A percentile compares a stretch with the other conserved stretches of the same genome.
These are phyloP conservation scores for Elachura formosa DNA, from an alignment of 2,113 vertebrate species.

Conservation along the genomic window DNA sequence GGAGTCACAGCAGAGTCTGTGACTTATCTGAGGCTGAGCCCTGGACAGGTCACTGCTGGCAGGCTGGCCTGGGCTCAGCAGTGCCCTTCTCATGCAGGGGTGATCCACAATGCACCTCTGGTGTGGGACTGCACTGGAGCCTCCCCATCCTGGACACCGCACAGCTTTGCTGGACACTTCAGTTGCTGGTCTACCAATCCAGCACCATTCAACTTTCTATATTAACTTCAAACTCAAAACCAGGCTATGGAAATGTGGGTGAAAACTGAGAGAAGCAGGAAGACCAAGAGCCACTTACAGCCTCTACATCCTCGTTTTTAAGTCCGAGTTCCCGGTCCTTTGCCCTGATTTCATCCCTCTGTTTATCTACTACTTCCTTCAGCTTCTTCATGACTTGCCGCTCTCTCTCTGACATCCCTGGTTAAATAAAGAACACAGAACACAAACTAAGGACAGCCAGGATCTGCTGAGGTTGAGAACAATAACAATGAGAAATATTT, in stretches of 20 bases:
- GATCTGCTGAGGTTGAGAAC: not conserved
- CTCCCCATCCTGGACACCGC: not conserved
- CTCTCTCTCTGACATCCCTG: constrained; percentile 87
- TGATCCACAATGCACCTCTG: not conserved
- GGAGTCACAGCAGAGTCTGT: not conserved
- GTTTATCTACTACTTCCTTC: constrained; percentile 87
- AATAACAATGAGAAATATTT: not conserved
- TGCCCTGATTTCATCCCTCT: constrained; percentile 87
- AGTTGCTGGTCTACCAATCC: not conserved
- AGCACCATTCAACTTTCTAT: not conserved
- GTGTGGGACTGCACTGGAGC: not conserved
- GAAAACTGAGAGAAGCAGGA: not conserved
- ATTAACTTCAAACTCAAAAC: not conserved
- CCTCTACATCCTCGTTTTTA: constrained; percentile 86
- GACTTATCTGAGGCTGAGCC: not conserved
- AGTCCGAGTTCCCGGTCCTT: constrained; percentile 84
- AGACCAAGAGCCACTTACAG: constrained; percentile 72
- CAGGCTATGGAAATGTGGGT: not conserved
- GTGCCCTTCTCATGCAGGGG: not conserved
- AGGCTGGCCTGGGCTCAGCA: not conserved
- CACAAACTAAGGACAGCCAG: not conserved
- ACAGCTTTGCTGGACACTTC: not conserved
- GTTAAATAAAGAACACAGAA: not conserved
- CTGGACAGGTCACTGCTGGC: not conserved
- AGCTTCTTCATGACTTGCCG: constrained; percentile 85